Evolutionary conservation across 1,140 invertebrate genomes (phyloP), one percentile per base, ranked within the genome.

Genomic region (Pseudomyrmex cubaensis): DNA sequence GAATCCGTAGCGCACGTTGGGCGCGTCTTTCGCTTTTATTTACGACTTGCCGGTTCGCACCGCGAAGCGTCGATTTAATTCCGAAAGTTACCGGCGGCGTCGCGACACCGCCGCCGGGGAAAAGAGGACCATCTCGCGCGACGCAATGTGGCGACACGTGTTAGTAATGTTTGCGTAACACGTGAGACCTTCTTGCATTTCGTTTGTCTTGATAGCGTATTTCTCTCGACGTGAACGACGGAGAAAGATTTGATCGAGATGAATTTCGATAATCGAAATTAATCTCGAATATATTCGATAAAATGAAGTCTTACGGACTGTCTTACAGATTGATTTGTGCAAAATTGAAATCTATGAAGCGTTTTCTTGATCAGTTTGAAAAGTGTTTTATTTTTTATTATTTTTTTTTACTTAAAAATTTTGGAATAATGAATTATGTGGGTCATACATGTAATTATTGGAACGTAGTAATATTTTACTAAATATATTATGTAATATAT

Each of bases 61-160:
- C 64, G 76, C 76, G 52, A 78, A 70, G 3, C 64, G 76, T 78
- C 66, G 76, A 78, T 78, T 70, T 80, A 80, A 80, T 80, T 72
- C 20, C 76, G 66, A 80, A 80, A 80, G 76, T 80, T 59, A 12
- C 44, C 64, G 59, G 73, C 74, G 73, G 35, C 46, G 74, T 9
- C n/a, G 59, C 35, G 35, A 35, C 35, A 35, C 1, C 5, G 20
- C 1, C 5, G 20, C 20, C 20, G 35, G 5, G 62, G 17, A 48
- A 54, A 20, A 70, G 66, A 72, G 66, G 8, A 20, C 44, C 22
- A 17, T 13, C n/a, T 25, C 54, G 15, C 2, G 17, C 74, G 61
- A 76, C 20, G 76, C 76, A 35, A 57, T 15, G 15, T 17, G 56
- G 56, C 57, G 73, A 75, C 76, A 78, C 54, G 56, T 80, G 76